Conservation (phyloP, 2,888 invertebrate genomes). For the Laspeyria flexula region DNA sequence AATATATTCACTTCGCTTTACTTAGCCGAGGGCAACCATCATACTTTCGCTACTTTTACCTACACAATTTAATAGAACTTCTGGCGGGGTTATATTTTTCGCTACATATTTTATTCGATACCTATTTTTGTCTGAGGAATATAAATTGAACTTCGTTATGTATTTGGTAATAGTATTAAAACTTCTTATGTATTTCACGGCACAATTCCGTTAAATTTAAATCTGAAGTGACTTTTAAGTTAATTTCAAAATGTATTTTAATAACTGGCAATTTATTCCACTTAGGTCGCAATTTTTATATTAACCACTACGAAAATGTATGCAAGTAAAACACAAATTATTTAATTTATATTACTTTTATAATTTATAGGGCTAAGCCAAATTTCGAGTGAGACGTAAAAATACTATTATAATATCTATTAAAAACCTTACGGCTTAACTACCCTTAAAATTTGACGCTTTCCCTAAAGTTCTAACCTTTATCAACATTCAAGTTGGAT, state of each 20-base stretch:
- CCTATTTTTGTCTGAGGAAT: conserved; percentile 43
- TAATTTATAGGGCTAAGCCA: conserved; percentile 8
- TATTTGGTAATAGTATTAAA: not conserved
- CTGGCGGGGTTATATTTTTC: conserved; percentile 62
- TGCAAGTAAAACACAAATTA: too few species aligned
- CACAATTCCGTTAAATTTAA: too few species aligned
- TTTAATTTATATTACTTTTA: too few species aligned
- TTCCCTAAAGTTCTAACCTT: conserved; percentile 50
- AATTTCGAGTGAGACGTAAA: conserved; percentile 38
- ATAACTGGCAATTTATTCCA: too few species aligned
- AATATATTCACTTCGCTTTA: conserved; percentile 83
- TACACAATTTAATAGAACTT: conserved; percentile 75
- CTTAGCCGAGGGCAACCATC: conserved; percentile 78
- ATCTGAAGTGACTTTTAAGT: too few species aligned
- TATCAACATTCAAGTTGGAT: conserved; percentile 49
- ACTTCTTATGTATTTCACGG: not conserved
- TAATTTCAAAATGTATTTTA: too few species aligned
- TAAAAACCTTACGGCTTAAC: conserved; percentile 49
- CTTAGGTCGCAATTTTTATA: too few species aligned
- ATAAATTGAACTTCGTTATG: conserved; percentile 17
- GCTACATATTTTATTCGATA: conserved; percentile 55
- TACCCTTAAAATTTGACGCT: conserved; percentile 44
- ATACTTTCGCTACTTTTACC: conserved; percentile 79
- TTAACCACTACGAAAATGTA: too few species aligned
- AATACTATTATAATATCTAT: conserved; percentile 47